Percentiles rank a stretch among this genome's conserved stretches.
Evolutionary conservation across 2,113 vertebrate species (phyloP).

Genomic region (Jaculus jaculus): DNA sequence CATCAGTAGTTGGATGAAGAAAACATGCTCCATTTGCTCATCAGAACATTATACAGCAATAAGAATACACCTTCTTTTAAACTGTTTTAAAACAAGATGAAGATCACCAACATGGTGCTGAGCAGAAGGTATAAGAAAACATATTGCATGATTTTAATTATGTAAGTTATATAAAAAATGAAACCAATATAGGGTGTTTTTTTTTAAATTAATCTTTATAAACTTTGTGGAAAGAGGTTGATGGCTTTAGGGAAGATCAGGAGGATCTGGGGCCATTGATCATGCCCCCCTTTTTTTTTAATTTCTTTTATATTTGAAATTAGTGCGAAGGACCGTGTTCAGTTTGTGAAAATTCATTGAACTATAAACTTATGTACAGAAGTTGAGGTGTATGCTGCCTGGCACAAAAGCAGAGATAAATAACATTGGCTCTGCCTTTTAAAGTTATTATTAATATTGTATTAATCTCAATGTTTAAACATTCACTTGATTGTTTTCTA

Average conservation of each 20-base stretch:
- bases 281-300: background rate
- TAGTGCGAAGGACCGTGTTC: background rate
- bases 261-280: background rate
- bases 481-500: background rate
- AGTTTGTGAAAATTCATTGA: background rate
- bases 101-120: background rate
- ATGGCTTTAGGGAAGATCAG: no score
- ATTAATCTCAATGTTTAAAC: background rate
- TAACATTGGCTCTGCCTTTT: background rate
- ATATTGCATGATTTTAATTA: background rate
- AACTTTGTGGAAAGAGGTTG: background rate
- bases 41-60: background rate
- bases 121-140: background rate
- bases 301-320: background rate
- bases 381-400: background rate
- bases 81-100: background rate
- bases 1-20: background rate
- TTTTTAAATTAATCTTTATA: background rate
- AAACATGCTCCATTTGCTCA: background rate
- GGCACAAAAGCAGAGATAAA: background rate
- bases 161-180: background rate
- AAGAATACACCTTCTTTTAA: background rate
- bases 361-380: background rate
- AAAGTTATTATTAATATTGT: background rate
- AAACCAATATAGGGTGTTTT: background rate